These are phyloP conservation scores for Periophthalmodon schlosseri DNA, from an alignment of 2,113 vertebrate genomes.

Conservation along the genomic window DNA sequence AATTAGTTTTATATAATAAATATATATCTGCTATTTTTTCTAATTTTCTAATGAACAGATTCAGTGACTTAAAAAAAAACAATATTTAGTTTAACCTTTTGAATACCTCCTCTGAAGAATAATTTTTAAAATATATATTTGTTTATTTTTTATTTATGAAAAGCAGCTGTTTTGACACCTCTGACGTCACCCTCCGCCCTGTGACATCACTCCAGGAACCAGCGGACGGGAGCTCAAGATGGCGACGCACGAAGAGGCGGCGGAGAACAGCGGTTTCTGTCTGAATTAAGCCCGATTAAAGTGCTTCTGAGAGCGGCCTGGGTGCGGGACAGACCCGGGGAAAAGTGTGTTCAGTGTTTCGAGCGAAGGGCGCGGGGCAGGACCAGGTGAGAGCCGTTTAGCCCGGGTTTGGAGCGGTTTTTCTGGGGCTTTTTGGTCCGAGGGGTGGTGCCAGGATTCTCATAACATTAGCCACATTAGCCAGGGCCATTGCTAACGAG, in stretches of 20 bases:
- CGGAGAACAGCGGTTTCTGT: slow-evolving; percentile 68
- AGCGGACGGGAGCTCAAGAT: slow-evolving; percentile 76
- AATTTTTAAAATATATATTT: not conserved
- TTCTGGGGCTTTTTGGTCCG: slow-evolving; percentile 22
- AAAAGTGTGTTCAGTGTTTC: slow-evolving; percentile 48
- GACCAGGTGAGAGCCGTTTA: slow-evolving; percentile 61
- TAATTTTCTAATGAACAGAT: too few relatives aligned
- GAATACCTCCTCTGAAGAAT: too few relatives aligned
- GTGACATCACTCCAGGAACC: slow-evolving; percentile 74
- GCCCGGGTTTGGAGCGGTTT: not conserved
- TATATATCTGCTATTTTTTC: too few relatives aligned
- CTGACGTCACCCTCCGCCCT: slow-evolving; percentile 36
- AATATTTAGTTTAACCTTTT: too few relatives aligned
- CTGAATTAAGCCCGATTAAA: slow-evolving; percentile 63
- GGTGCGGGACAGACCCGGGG: not conserved
- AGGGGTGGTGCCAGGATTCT: slow-evolving; percentile 73
- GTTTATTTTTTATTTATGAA: not conserved
- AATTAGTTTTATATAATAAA: too few relatives aligned
- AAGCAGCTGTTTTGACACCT: not conserved
- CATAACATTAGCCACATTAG: slow-evolving; percentile 12
- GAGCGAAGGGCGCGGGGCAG: slow-evolving; percentile 56
- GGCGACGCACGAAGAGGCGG: slow-evolving; percentile 79
- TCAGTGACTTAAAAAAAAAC: too few relatives aligned
- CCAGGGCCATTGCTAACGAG: slow-evolving; percentile 1
- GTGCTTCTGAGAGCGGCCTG: slow-evolving; percentile 10